phyloP scores from a whole-genome alignment of 2,113 vertebrate species.

The Stomatorhinus ivindoensis region DNA sequence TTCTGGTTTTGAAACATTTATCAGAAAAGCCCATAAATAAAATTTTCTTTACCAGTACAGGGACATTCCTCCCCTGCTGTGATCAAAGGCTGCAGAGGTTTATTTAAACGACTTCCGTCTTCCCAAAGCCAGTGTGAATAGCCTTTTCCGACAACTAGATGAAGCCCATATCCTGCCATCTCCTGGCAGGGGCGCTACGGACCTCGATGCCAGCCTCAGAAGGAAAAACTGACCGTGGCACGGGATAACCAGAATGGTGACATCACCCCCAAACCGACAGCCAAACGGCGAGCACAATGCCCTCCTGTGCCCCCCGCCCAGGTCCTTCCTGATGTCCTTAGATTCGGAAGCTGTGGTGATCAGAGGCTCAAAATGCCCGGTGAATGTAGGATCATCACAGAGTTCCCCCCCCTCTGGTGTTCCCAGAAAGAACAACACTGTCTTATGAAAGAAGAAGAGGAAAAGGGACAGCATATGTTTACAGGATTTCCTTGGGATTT shows the following conservation, averaged over 20 bases:
- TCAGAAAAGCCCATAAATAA: background rate
- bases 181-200: background rate
- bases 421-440: conserved; percentile 15
- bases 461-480: conserved; percentile 24
- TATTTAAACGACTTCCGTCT: background rate
- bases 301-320: too few relatives aligned
- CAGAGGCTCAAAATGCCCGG: background rate
- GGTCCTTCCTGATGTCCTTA: background rate
- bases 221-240: conserved; percentile 10
- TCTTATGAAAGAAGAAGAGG: conserved; percentile 1
- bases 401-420: background rate
- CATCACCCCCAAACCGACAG: background rate
- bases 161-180: conserved; percentile 5
- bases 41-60: background rate
- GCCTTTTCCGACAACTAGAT: conserved; percentile 10
- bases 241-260: background rate
- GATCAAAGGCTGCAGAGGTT: background rate
- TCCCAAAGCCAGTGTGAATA: background rate
- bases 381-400: conserved; percentile 1
- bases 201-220: background rate
- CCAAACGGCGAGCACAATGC: background rate
- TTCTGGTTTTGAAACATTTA: background rate
- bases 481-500: conserved; percentile 12
- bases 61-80: conserved; percentile 1
- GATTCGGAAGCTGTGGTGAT: background rate